A percentile compares a stretch with the other conserved stretches of the same genome.
Evolutionary conservation across 2,797 vertebrate genomes (phyloP).

Genomic region (Euphonia xanthogaster): DNA sequence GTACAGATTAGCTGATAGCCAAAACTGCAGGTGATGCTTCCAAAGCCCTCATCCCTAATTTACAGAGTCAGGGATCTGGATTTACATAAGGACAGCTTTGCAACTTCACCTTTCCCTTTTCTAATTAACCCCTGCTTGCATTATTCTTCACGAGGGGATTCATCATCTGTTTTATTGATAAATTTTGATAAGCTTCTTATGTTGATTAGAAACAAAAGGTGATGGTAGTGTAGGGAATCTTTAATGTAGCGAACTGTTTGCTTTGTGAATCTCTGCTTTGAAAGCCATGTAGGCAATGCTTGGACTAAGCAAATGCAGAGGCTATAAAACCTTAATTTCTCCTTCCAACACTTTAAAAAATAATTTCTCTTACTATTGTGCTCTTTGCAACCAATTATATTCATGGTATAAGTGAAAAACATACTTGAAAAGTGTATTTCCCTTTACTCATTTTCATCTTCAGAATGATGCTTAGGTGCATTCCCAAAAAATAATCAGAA

Average conservation of each 20-base stretch:
- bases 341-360: conserved; percentile 5
- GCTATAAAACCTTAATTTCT: conserved; percentile 7
- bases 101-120: conserved; percentile 13
- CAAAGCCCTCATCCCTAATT: neutral
- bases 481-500: neutral
- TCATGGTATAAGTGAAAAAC: neutral
- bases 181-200: neutral
- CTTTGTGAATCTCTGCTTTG: neutral
- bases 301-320: neutral
- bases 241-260: neutral
- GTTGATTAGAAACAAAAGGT: neutral
- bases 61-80: neutral
- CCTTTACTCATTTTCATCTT: neutral
- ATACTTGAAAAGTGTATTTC: neutral
- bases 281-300: neutral
- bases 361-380: neutral
- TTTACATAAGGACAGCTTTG: neutral
- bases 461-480: neutral
- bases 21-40: neutral
- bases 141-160: neutral
- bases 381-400: conserved; percentile 6
- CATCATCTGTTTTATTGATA: neutral
- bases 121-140: conserved; percentile 30
- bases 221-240: neutral
- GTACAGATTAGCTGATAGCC: neutral